Evolutionary conservation across 2,113 vertebrate genomes (phyloP).

Genomic region (Mustela lutreola): DNA sequence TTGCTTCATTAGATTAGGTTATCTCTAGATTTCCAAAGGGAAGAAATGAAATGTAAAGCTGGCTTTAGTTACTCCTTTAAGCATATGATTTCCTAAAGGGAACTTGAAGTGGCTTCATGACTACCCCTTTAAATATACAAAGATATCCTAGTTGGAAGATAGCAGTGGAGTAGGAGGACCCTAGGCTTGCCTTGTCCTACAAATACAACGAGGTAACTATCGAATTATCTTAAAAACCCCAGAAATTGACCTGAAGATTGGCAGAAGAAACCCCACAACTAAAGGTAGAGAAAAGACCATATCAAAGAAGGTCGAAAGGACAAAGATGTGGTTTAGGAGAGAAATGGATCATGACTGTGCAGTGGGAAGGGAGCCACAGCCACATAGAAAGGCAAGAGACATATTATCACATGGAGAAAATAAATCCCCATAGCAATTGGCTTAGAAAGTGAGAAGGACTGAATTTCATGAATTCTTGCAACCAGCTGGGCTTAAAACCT

Average conservation of each 20-base stretch:
- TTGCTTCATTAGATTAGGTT: neutral
- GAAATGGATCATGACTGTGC: neutral
- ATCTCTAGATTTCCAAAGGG: neutral
- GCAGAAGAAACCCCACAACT: neutral
- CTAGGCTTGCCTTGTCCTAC: neutral
- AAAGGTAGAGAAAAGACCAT: neutral
- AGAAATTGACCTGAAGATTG: neutral
- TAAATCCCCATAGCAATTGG: neutral
- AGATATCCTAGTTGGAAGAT: neutral
- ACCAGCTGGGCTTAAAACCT: neutral
- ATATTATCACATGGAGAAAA: neutral
- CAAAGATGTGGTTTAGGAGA: neutral
- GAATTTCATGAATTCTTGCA: neutral
- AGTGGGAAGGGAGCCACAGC: neutral
- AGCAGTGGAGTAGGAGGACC: neutral
- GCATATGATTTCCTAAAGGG: neutral
- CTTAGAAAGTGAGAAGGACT: neutral
- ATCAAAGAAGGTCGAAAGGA: neutral
- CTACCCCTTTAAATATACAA: slow-evolving; percentile 6
- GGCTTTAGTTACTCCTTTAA: slow-evolving; percentile 2
- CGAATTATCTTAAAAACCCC: neutral
- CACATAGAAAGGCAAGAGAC: neutral
- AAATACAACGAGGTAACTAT: neutral
- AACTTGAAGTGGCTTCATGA: neutral
- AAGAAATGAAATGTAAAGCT: neutral